Percentiles rank a stretch among this genome's conserved stretches.
Conservation (phyloP, 2,888 invertebrate species). For the Seira sanloemensis region DNA sequence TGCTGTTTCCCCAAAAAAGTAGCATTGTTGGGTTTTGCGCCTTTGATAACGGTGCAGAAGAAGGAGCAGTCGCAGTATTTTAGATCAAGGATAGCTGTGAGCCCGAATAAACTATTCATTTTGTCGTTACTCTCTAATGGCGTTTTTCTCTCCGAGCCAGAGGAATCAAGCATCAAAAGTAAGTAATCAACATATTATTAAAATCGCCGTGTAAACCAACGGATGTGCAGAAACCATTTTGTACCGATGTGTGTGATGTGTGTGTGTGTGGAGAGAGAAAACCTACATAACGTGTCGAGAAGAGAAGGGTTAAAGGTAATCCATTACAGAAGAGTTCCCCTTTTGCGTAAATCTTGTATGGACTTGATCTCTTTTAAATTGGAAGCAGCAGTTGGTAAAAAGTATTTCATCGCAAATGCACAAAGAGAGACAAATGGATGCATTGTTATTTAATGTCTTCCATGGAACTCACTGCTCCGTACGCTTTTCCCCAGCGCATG, state of each 20-base stretch:
- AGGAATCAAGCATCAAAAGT: not conserved
- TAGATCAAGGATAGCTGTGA: not conserved
- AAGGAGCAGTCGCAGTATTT: not conserved
- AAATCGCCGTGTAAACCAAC: not conserved
- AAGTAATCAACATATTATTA: not conserved
- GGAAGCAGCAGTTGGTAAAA: not conserved
- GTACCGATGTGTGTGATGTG: too few relatives aligned
- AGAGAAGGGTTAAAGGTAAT: not conserved
- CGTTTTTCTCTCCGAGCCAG: not conserved
- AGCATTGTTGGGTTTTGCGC: not conserved
- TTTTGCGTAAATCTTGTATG: not conserved
- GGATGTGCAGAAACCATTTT: not conserved
- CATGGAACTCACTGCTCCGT: too few relatives aligned
- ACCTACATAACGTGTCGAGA: not conserved
- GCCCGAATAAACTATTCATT: not conserved
- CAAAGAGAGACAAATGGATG: not conserved
- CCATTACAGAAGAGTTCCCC: not conserved
- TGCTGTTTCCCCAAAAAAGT: not conserved
- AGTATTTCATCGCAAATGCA: not conserved
- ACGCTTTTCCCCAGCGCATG: too few relatives aligned
- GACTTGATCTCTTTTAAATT: not conserved
- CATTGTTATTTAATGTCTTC: not conserved
- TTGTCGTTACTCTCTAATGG: not conserved
- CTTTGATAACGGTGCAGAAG: not conserved
- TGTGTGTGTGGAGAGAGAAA: too few relatives aligned